Base-by-base conservation (phyloP, 2,888 invertebrate species). In the Steinernema scapterisci region DNA sequence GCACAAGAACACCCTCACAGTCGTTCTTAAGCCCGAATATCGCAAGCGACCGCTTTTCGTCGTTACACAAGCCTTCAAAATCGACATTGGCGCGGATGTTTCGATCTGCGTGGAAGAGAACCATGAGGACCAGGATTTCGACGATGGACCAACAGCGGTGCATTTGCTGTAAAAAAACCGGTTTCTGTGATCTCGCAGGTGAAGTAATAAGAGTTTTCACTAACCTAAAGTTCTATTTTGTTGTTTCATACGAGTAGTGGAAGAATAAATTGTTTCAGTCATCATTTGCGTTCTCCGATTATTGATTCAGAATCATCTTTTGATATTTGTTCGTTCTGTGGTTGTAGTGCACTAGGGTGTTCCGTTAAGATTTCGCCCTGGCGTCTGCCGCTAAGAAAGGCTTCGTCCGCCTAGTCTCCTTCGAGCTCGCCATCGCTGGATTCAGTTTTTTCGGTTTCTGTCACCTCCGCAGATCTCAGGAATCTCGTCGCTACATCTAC, bases 401-500 rank as follows among this genome's bases (percentile, higher is more conserved):
- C 63, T 31, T 63, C 6, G 3, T 63, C 16, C 25, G 63, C 13
- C 27, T 63, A 9, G 13, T 63, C 16, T 63, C 63, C 16, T 31
- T 43, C 76, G 76, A 74, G 73, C 48, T 70, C 25, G 70, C 43
- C 75, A 51, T 74, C 21, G 43, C 52, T 21, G 73, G 23, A 52
- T 48, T 25, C 70, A 56, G 73, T 0, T 75, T 44, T 38, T 45
- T 73, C 23, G 75, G 75, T 1, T 19, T 75, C 38, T 45, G 56
- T 23, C 51, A 54, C 0, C 43, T 75, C 43, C 45, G 75, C 11
- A 48, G 75, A 6, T 63, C 56, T 0, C 75, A 75, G 21, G 71
- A 56, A 74, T 27, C 75, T n/a, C 75, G 75, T n/a, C 73, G 70
- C 19, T 51, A 75, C 63, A 45, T 75, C 13, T 75, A 75, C 46